A percentile compares a stretch with the other conserved stretches of the same genome.
Conservation (phyloP, 2,113 vertebrate species). For the Holacanthus passer region DNA sequence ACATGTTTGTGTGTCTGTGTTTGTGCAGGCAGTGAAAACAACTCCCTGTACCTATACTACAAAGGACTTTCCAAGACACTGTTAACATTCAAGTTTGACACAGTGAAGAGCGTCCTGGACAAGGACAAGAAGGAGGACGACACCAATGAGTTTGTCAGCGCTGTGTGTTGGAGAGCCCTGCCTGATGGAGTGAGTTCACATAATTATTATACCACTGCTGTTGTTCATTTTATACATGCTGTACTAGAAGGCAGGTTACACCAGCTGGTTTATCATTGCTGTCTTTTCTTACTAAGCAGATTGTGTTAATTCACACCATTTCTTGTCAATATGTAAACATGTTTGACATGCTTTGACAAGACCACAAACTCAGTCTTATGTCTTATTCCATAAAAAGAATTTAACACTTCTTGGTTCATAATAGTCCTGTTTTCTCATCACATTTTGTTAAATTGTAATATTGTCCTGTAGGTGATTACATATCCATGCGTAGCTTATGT, state of each 20-base stretch:
- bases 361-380: background rate
- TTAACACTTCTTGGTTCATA: background rate
- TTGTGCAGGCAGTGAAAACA: conserved; percentile 95
- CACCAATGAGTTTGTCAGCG: conserved; percentile 99
- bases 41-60: conserved; percentile 98
- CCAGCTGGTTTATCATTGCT: background rate
- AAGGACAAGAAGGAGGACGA: conserved; percentile 99
- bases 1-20: background rate
- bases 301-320: background rate
- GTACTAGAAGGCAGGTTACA: background rate
- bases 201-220: too few relatives aligned
- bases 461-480: background rate
- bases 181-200: conserved; percentile 93
- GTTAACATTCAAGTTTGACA: conserved; percentile 98
- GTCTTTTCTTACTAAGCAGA: background rate
- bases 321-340: background rate
- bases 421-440: background rate
- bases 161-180: conserved; percentile 97
- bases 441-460: background rate
- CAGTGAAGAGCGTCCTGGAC: conserved; percentile 98
- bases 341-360: background rate
- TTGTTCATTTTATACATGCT: background rate
- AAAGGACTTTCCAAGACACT: conserved; percentile 99
- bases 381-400: background rate
- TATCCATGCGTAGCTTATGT: background rate